Base-by-base conservation (phyloP, 2,113 vertebrate species). In the Orthonyx spaldingii region DNA sequence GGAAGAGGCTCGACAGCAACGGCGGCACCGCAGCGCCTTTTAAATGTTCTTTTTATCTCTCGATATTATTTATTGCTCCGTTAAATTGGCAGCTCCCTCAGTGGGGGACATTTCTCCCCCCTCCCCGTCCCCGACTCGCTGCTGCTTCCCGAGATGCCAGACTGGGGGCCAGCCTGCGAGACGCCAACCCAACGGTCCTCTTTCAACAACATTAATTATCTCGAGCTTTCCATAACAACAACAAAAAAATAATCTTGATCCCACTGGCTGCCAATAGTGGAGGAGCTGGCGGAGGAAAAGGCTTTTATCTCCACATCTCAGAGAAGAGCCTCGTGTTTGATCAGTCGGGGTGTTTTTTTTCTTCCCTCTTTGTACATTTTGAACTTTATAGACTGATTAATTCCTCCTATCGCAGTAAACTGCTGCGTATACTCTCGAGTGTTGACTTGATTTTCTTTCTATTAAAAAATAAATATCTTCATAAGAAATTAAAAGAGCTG, bases 151-250 rank as follows among this genome's bases (percentile, higher is more conserved):
- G 89, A 98, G 97, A 98, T 98, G 97, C 97, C 97, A 98, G 98
- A 98, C 98, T 96, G 49, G 98, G 98, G 97, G 95, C 98, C 95
- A 98, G 98, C 95, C 98, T 98, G 63, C 44, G 65, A 97, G 98
- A 98, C 98, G 98, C 98, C 98, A 97, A 93, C 83, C 91, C 96
- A 95, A 95, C 97, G 93, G 96, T 96, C 98, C 98, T 98, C 98
- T 98, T 98, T 98, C 98, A 98, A 97, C 98, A 97, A 97, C 98
- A 97, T 98, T 98, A 98, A 98, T 98, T 98, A 98, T 98, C 98
- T 98, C 85, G 92, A 97, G 98, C 98, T 98, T 98, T 98, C 98
- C 97, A 97, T 96, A 98, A 98, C 98, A 98, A 64, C 23, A 56
- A 70, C 27, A 46, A 47, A 59, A 20, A 52, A 92, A 97, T 3